Percentiles rank a stretch among this genome's conserved stretches.
Conservation (phyloP, 2,797 vertebrate genomes). For the Trachops cirrhosus region DNA sequence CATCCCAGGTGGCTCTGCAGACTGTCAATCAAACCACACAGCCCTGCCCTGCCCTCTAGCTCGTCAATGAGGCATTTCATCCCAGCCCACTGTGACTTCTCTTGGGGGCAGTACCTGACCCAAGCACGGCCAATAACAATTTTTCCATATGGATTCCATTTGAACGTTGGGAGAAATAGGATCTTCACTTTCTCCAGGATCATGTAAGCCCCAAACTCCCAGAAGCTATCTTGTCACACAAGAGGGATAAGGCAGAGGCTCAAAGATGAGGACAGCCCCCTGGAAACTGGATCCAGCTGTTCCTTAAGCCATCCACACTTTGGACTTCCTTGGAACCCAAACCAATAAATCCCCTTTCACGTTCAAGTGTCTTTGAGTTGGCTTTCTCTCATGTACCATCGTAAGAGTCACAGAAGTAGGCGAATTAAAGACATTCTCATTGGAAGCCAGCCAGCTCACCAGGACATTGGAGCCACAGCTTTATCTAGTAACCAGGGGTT, state of each 20-base stretch:
- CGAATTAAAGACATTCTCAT: background rate
- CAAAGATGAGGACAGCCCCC: background rate
- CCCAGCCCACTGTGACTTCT: background rate
- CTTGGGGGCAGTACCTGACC: background rate
- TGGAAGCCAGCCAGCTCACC: conserved; percentile 34
- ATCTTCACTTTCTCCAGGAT: background rate
- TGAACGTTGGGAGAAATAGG: background rate
- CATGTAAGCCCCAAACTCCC: background rate
- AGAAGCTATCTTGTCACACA: background rate
- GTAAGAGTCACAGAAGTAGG: background rate
- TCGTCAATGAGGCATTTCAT: too few species aligned
- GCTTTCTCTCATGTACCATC: background rate
- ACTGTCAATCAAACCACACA: background rate
- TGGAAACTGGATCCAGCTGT: background rate
- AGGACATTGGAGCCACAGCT: background rate
- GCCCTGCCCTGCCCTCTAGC: background rate
- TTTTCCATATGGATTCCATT: background rate
- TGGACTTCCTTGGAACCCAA: background rate
- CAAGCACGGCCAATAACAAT: background rate
- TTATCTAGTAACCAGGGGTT: conserved; percentile 50
- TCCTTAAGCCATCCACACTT: background rate
- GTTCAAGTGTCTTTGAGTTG: background rate
- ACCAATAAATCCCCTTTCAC: rapidly evolving
- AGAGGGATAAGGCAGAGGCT: background rate
- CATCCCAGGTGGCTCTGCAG: background rate